Evolutionary conservation across 2,888 invertebrate species (phyloP).

Genomic region (Drosophila lutescens): DNA sequence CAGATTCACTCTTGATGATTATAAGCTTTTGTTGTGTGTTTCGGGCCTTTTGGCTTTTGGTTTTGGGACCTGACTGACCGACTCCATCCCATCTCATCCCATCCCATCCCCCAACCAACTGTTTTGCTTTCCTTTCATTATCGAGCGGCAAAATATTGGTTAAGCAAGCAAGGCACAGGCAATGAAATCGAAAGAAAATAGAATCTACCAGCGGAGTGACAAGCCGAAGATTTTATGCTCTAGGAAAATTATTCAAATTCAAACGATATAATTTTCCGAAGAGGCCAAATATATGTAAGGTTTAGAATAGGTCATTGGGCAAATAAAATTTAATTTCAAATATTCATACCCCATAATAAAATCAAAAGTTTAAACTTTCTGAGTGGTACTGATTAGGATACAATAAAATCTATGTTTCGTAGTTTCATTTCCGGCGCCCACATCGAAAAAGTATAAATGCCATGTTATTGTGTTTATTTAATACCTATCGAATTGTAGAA

Average conservation of each 20-base stretch:
- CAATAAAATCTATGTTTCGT: too few relatives aligned
- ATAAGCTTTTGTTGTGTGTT: constrained; percentile 69
- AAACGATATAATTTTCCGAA: too few relatives aligned
- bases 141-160: constrained; percentile 80
- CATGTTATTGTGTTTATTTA: too few relatives aligned
- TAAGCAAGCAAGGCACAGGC: constrained; percentile 68
- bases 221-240: constrained; percentile 6
- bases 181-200: constrained; percentile 73
- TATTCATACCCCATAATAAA: too few relatives aligned
- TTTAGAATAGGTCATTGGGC: too few relatives aligned
- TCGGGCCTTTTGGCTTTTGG: constrained; percentile 46
- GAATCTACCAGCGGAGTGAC: not conserved
- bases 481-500: too few relatives aligned
- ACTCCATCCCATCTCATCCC: constrained; percentile 5
- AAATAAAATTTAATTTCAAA: too few relatives aligned
- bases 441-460: too few relatives aligned
- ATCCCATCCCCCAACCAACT: constrained; percentile 26
- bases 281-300: too few relatives aligned
- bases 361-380: too few relatives aligned
- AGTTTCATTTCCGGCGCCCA: too few relatives aligned
- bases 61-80: constrained; percentile 23
- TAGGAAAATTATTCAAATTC: not conserved
- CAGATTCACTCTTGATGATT: constrained; percentile 80
- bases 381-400: too few relatives aligned
- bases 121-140: constrained; percentile 80